A percentile compares a stretch with the other conserved stretches of the same genome.
Evolutionary conservation across 2,888 invertebrate species (phyloP).

Genomic region (Nemurella pictetii): DNA sequence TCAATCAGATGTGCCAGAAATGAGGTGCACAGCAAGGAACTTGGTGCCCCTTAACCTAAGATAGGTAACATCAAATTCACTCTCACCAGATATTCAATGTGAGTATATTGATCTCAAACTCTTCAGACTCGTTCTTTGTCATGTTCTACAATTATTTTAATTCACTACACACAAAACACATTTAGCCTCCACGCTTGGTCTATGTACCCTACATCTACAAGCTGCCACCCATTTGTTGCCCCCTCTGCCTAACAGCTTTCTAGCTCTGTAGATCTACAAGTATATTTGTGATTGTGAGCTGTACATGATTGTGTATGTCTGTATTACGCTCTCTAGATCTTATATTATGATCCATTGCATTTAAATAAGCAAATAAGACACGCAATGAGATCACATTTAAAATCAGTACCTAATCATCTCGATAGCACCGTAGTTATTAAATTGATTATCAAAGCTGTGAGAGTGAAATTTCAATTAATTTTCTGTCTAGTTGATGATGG

Average conservation of each 20-base stretch:
- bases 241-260: background rate
- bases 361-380: no score
- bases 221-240: background rate
- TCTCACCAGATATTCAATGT: constrained; percentile 68
- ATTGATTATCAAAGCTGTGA: no score
- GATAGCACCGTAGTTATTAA: background rate
- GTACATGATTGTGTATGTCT: no score
- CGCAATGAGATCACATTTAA: no score
- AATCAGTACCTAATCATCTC: no score
- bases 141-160: background rate
- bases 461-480: background rate
- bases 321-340: no score
- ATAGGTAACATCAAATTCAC: background rate
- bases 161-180: background rate
- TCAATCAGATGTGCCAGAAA: background rate
- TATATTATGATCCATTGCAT: no score
- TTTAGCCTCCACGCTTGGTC: no score
- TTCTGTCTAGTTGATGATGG: constrained; percentile 29
- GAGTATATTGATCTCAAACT: constrained; percentile 56
- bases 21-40: background rate
- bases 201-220: background rate
- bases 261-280: no score
- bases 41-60: background rate
- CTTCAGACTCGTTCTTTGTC: background rate
- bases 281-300: no score